Conservation (phyloP, 2,113 vertebrate genomes). For the Carassius auratus region DNA sequence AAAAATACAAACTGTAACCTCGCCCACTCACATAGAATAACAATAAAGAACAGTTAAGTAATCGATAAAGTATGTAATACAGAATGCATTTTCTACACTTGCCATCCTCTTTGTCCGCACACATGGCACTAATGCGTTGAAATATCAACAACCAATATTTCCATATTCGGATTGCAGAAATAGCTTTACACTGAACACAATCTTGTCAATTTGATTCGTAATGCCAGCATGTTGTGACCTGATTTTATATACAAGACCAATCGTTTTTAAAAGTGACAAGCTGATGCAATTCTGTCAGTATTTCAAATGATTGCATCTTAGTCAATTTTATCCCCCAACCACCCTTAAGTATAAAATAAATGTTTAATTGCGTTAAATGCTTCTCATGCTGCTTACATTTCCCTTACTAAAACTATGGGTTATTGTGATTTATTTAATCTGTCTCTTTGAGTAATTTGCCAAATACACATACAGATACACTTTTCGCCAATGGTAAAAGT, state of each 20-base stretch:
- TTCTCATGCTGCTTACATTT: slow-evolving; percentile 31
- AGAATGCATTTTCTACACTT: slow-evolving; percentile 49
- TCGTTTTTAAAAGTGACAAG: slow-evolving; percentile 27
- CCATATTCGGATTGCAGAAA: slow-evolving; percentile 38
- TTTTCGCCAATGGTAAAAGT: slow-evolving; percentile 28
- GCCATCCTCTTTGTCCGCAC: slow-evolving; percentile 24
- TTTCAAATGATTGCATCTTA: slow-evolving; percentile 22
- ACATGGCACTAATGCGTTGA: slow-evolving; percentile 36
- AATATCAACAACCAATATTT: slow-evolving; percentile 1
- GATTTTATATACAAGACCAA: slow-evolving; percentile 49
- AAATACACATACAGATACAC: background rate
- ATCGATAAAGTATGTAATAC: slow-evolving; percentile 44
- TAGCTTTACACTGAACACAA: slow-evolving; percentile 16
- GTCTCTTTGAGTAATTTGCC: slow-evolving; percentile 23
- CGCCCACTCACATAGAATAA: slow-evolving; percentile 66
- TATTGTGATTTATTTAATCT: slow-evolving; percentile 22
- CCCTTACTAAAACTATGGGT: slow-evolving; percentile 7
- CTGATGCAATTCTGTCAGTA: slow-evolving; percentile 31
- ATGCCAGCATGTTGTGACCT: slow-evolving; percentile 33
- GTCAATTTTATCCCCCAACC: background rate
- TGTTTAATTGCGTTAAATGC: slow-evolving; percentile 3
- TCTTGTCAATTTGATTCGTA: slow-evolving; percentile 5
- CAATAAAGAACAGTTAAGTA: slow-evolving; percentile 57
- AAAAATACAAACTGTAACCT: slow-evolving; percentile 17
- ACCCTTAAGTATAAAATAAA: slow-evolving; percentile 43